These are phyloP conservation scores for Lycophotia porphyrea DNA, from an alignment of 2,888 invertebrate genomes.

Conservation along the genomic window DNA sequence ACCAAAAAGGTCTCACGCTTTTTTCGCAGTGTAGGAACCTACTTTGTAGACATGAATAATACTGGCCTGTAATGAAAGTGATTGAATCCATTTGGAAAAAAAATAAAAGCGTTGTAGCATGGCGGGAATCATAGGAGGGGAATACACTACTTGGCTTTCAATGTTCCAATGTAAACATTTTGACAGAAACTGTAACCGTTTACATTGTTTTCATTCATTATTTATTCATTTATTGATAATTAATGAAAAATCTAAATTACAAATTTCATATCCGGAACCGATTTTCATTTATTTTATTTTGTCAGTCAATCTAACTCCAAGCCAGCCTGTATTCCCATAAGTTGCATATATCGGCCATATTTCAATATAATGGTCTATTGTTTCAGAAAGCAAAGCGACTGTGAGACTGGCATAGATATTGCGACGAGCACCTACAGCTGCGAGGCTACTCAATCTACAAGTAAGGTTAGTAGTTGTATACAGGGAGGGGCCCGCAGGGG, in stretches of 20 bases:
- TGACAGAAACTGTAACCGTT: not conserved
- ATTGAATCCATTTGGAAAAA: too few relatives aligned
- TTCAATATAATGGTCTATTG: constrained; percentile 36
- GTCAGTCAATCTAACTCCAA: not conserved
- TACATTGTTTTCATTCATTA: not conserved
- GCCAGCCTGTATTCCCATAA: not conserved
- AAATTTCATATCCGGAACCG: not conserved
- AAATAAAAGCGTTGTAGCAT: not conserved
- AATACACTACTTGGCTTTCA: not conserved
- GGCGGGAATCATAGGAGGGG: not conserved
- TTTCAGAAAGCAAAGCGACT: constrained; percentile 83
- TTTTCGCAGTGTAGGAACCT: not conserved
- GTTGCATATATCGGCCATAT: not conserved
- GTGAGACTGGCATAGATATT: constrained; percentile 77
- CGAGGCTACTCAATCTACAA: constrained; percentile 65
- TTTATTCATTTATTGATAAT: too few relatives aligned
- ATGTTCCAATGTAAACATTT: not conserved
- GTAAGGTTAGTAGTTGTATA: constrained; percentile 74
- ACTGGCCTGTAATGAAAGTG: not conserved
- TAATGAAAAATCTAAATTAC: too few relatives aligned
- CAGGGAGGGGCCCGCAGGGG: too few relatives aligned
- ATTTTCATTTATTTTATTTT: not conserved
- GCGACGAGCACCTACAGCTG: constrained; percentile 73
- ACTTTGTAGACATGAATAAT: not conserved
- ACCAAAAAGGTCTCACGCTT: not conserved